These are phyloP conservation scores for Cyprinodon variegatus DNA, from an alignment of 2,113 vertebrate genomes.

Conservation along the genomic window DNA sequence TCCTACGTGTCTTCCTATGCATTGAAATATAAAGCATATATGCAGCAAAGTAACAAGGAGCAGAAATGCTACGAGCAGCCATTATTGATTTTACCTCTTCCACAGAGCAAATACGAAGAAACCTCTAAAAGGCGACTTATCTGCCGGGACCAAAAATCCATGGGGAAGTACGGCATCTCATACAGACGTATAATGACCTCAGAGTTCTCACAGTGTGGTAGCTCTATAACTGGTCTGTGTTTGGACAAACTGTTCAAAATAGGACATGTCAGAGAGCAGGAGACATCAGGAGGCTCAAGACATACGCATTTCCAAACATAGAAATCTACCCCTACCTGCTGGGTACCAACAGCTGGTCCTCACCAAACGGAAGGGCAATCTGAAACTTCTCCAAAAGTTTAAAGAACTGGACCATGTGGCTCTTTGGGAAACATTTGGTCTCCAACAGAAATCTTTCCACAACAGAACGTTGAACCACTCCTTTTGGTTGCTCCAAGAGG, in stretches of 20 bases:
- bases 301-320: not conserved
- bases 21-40: not conserved
- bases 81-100: constrained; percentile 81
- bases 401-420: constrained; percentile 88
- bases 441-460: constrained; percentile 88
- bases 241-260: constrained; percentile 85
- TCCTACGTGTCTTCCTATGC: not conserved
- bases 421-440: constrained; percentile 87
- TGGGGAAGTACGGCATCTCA: constrained; percentile 96
- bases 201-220: constrained; percentile 95
- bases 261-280: not conserved
- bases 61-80: not conserved
- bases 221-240: constrained; percentile 89
- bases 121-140: constrained; percentile 93
- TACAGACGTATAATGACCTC: constrained; percentile 92
- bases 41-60: not conserved
- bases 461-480: constrained; percentile 85
- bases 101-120: constrained; percentile 87
- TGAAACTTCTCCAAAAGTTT: constrained; percentile 96
- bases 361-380: constrained; percentile 90
- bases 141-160: constrained; percentile 96
- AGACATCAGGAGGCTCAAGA: not conserved
- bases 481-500: constrained; percentile 83
- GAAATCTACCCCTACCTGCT: constrained; percentile 83
- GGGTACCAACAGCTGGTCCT: constrained; percentile 90